Conservation (phyloP, 2,113 vertebrate genomes). For the Seriola quinqueradiata region DNA sequence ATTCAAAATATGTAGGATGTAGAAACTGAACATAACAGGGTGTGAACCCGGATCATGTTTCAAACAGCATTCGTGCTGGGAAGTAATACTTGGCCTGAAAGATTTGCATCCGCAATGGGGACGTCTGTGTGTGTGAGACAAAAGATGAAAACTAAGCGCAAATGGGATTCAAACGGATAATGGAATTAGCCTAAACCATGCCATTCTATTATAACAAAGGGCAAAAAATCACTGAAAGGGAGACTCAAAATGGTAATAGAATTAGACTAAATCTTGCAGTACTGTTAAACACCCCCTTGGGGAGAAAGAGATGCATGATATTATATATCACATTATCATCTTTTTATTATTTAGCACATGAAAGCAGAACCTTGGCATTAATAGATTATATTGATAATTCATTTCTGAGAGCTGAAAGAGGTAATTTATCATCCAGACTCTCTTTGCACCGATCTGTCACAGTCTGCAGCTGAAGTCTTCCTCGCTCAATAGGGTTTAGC, state of each 20-base stretch:
- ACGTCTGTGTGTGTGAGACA: conserved; percentile 25
- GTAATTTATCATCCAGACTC: conserved; percentile 58
- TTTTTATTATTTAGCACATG: conserved; percentile 74
- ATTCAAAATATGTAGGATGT: conserved; percentile 55
- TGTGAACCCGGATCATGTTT: conserved; percentile 47
- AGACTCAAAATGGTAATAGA: conserved; percentile 49
- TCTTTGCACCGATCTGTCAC: conserved; percentile 60
- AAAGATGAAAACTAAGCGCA: conserved; percentile 55
- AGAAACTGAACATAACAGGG: conserved; percentile 43
- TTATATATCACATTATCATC: conserved; percentile 60
- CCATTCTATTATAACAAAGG: conserved; percentile 50
- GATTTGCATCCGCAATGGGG: conserved; percentile 50
- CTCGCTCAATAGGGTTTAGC: conserved; percentile 5
- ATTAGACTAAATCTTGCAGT: conserved; percentile 60
- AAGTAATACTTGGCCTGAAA: conserved; percentile 5
- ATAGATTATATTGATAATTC: conserved; percentile 66
- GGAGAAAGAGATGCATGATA: conserved; percentile 55
- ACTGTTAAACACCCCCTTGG: conserved; percentile 55
- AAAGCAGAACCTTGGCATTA: conserved; percentile 66
- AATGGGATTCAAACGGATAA: conserved; percentile 59
- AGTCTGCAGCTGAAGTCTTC: conserved; percentile 28
- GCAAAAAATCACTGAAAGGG: conserved; percentile 35
- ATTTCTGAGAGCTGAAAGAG: conserved; percentile 46
- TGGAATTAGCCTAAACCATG: conserved; percentile 55
- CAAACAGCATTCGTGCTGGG: conserved; percentile 29